These are phyloP conservation scores for Xenentodon cancila DNA, from an alignment of 2,797 vertebrate genomes.

Conservation along the genomic window DNA sequence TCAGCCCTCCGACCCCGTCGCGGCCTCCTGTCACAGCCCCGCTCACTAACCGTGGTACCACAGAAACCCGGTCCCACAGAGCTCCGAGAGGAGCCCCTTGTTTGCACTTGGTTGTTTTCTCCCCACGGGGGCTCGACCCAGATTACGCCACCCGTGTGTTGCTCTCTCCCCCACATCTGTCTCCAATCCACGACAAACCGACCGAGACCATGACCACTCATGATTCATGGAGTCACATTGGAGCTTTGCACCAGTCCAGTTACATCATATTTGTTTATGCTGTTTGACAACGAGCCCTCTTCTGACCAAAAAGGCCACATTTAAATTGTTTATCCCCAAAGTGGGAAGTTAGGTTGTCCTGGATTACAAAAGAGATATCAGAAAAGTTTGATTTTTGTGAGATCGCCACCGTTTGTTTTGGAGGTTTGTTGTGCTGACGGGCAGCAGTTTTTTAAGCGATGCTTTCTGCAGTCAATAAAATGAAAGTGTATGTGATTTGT, in stretches of 20 bases:
- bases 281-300: conserved; percentile 57
- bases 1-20: too few species aligned
- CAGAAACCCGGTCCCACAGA: conserved; percentile 13
- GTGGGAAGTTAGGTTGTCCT: background rate
- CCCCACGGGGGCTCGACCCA: conserved; percentile 69
- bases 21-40: too few species aligned
- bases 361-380: conserved; percentile 10
- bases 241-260: conserved; percentile 57
- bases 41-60: conserved; percentile 5
- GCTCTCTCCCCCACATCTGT: conserved; percentile 79
- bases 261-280: conserved; percentile 75
- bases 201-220: conserved; percentile 74
- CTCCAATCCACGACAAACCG: conserved; percentile 73
- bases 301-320: conserved; percentile 37
- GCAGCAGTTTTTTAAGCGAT: conserved; percentile 12
- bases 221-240: conserved; percentile 75
- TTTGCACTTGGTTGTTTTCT: conserved; percentile 50
- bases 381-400: conserved; percentile 19
- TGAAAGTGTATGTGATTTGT: conserved; percentile 5
- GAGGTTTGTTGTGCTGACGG: conserved; percentile 35
- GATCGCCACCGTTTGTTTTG: conserved; percentile 32
- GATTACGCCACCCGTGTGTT: conserved; percentile 75
- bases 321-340: conserved; percentile 54
- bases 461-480: background rate
- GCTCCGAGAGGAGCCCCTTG: conserved; percentile 48